Evolutionary conservation across 2,113 vertebrate genomes (phyloP).

Genomic region (Melospiza georgiana): DNA sequence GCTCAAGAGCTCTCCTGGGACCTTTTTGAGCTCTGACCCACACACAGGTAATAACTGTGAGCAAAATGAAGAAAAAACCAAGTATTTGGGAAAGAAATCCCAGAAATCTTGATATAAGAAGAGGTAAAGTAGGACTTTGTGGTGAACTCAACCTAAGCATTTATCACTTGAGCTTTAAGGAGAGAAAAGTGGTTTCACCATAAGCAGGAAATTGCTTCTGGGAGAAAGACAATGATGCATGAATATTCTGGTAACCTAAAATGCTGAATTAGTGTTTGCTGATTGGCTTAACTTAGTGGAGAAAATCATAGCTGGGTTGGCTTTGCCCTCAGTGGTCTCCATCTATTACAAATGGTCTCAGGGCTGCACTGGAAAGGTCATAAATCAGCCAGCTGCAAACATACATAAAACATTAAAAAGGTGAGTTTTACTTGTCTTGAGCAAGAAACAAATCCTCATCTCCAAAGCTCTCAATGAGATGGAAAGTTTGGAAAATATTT

Average conservation of each 20-base stretch:
- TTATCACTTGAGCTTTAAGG: neutral
- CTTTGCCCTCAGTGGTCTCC: neutral
- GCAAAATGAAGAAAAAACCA: neutral
- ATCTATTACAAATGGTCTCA: neutral
- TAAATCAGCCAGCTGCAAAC: neutral
- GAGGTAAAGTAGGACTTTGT: neutral
- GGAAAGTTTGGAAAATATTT: neutral
- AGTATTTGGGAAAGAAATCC: neutral
- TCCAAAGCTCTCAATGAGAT: neutral
- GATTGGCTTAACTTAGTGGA: neutral
- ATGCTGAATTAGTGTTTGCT: neutral
- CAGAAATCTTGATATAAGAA: neutral
- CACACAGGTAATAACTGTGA: neutral
- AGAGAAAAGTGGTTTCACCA: neutral
- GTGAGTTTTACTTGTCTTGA: neutral
- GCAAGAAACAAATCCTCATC: neutral
- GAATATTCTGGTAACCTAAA: neutral
- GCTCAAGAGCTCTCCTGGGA: neutral
- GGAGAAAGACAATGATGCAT: slow-evolving; percentile 1
- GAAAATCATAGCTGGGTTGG: neutral
- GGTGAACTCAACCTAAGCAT: neutral
- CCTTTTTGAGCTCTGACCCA: neutral
- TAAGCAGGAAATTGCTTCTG: slow-evolving; percentile 6
- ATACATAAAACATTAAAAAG: neutral
- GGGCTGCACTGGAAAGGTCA: neutral